Percentiles rank a stretch among this genome's conserved stretches.
Evolutionary conservation across 2,888 invertebrate species (phyloP).

Genomic region (Metallyticus violacea): DNA sequence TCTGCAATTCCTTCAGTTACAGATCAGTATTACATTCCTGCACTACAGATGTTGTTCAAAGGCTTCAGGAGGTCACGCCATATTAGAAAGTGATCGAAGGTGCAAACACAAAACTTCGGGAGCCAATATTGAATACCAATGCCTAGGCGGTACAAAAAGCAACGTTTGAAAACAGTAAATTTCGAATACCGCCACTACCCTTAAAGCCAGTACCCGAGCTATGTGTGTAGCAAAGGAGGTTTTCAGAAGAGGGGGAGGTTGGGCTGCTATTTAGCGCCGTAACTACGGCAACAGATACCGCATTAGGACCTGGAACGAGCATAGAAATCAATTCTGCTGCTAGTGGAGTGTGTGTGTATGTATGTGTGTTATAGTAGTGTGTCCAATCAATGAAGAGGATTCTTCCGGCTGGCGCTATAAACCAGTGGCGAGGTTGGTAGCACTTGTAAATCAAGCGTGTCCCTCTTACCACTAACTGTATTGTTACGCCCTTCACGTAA

Average conservation of each 20-base stretch:
- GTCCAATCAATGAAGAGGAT: neutral
- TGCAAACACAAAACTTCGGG: neutral
- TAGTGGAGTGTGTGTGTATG: neutral
- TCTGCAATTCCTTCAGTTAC: neutral
- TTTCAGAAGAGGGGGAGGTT: no score
- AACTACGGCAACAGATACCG: neutral
- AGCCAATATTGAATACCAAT: neutral
- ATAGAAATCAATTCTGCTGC: constrained; percentile 8
- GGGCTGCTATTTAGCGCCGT: constrained; percentile 6
- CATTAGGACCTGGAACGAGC: neutral
- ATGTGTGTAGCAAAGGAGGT: no score
- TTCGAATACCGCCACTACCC: neutral
- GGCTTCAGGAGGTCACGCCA: neutral
- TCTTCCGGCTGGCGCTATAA: neutral
- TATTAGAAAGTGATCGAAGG: neutral
- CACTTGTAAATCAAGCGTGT: neutral
- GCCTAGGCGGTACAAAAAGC: neutral
- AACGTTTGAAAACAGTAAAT: neutral
- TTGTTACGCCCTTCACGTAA: no score
- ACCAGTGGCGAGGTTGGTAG: neutral
- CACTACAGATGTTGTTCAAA: neutral
- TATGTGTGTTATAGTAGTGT: neutral
- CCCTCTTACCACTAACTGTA: no score
- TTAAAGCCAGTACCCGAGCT: neutral
- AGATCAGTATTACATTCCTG: no score